phyloP scores from a whole-genome alignment of 2,797 vertebrate genomes.

The Champsocephalus esox region DNA sequence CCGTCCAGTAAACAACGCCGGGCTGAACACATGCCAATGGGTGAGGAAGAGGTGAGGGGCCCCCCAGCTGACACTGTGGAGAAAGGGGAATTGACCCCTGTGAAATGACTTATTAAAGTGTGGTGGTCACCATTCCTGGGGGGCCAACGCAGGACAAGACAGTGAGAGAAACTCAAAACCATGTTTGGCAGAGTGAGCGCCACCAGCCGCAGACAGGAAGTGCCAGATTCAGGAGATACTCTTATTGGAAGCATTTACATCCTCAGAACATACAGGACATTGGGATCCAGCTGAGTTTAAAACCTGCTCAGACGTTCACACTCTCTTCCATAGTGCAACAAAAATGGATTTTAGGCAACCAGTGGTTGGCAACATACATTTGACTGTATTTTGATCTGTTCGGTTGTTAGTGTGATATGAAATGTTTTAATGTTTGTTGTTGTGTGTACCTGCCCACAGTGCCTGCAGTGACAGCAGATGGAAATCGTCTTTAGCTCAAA shows the following conservation, averaged over 20 bases:
- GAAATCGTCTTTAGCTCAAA: constrained; percentile 19
- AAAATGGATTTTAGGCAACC: too few species aligned
- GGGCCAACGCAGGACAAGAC: constrained; percentile 63
- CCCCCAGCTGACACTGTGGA: constrained; percentile 82
- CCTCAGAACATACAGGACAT: constrained; percentile 22
- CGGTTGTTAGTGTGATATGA: too few species aligned
- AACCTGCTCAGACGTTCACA: too few species aligned
- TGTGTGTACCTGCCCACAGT: too few species aligned
- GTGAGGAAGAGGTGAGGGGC: constrained; percentile 71
- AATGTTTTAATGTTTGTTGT: too few species aligned
- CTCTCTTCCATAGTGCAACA: too few species aligned
- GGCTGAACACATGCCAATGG: constrained; percentile 79
- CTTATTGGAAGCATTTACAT: constrained; percentile 58
- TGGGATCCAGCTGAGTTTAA: too few species aligned
- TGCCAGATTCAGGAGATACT: constrained; percentile 57
- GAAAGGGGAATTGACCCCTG: constrained; percentile 82
- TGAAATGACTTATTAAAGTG: constrained; percentile 83
- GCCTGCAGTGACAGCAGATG: too few species aligned
- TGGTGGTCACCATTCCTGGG: constrained; percentile 71
- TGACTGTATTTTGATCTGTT: too few species aligned
- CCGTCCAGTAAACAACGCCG: constrained; percentile 77
- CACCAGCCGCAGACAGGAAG: constrained; percentile 64
- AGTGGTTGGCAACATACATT: too few species aligned
- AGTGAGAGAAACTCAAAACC: constrained; percentile 74
- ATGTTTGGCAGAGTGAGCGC: constrained; percentile 57